Evolutionary conservation across 2,113 vertebrate genomes (phyloP).

Genomic region (Muscicapa adusta): DNA sequence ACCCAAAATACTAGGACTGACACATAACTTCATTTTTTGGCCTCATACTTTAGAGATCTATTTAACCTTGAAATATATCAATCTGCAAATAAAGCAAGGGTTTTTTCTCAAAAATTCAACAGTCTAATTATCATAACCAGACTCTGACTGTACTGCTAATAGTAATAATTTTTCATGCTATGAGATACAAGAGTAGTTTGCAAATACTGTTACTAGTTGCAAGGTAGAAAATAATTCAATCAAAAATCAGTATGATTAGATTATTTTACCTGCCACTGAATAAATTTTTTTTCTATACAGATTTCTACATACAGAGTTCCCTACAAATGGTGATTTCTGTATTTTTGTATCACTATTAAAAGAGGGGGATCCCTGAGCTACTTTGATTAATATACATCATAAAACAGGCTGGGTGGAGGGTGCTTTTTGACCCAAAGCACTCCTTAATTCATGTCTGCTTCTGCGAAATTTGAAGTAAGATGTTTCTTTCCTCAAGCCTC

Average conservation of each 20-base stretch:
- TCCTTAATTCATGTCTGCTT: neutral
- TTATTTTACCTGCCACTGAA: neutral
- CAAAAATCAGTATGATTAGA: neutral
- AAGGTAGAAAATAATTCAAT: neutral
- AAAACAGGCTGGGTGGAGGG: neutral
- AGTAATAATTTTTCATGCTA: neutral
- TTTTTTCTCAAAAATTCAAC: neutral
- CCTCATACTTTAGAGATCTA: neutral
- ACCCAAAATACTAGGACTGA: neutral
- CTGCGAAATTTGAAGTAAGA: neutral
- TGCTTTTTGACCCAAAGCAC: neutral
- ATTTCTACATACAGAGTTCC: neutral
- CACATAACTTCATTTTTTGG: neutral
- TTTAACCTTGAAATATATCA: neutral
- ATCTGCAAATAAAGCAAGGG: neutral
- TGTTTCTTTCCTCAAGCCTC: conserved; percentile 25
- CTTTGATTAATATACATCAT: neutral
- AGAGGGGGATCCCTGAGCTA: neutral
- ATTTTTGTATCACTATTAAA: neutral
- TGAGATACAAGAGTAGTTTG: neutral
- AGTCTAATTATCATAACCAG: neutral
- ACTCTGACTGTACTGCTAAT: neutral
- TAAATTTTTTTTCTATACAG: neutral
- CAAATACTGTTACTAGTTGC: neutral
- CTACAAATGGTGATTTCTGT: neutral